Evolutionary conservation across 2,888 invertebrate species (phyloP).

Genomic region (Molorchus minor): DNA sequence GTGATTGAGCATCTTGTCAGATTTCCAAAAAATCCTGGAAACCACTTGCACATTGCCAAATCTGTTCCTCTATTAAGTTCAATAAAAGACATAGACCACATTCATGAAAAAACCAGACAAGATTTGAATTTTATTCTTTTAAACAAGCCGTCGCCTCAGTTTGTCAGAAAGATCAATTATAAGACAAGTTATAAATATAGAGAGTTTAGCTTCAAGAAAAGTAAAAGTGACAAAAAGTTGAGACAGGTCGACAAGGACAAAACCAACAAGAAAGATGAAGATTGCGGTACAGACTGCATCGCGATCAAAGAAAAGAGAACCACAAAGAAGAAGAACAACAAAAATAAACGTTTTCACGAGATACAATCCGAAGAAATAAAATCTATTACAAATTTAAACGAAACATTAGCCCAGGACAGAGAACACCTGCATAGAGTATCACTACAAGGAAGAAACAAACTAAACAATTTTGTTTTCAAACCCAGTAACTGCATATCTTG

Average conservation of each 20-base stretch:
- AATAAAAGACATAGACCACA: neutral
- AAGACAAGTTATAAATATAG: constrained; percentile 24
- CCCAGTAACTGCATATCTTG: constrained; percentile 23
- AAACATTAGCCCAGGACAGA: constrained; percentile 10
- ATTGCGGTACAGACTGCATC: constrained; percentile 29
- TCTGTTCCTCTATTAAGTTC: neutral
- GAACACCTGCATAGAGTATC: constrained; percentile 14
- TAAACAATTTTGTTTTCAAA: constrained; percentile 28
- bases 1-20: neutral
- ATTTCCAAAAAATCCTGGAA: neutral
- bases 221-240: constrained; percentile 7
- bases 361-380: constrained; percentile 19
- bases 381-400: constrained; percentile 23
- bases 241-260: constrained; percentile 16
- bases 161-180: constrained; percentile 14
- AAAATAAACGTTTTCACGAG: constrained; percentile 5
- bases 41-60: neutral
- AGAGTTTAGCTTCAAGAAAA: constrained; percentile 21
- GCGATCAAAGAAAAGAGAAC: constrained; percentile 22
- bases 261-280: constrained; percentile 26
- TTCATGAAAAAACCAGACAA: no score
- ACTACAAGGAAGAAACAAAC: constrained; percentile 28
- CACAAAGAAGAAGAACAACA: constrained; percentile 22
- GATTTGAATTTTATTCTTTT: no score
- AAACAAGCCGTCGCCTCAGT: neutral